phyloP scores from a whole-genome alignment of 2,797 vertebrate genomes.

The Eurystomus glaucurus region DNA sequence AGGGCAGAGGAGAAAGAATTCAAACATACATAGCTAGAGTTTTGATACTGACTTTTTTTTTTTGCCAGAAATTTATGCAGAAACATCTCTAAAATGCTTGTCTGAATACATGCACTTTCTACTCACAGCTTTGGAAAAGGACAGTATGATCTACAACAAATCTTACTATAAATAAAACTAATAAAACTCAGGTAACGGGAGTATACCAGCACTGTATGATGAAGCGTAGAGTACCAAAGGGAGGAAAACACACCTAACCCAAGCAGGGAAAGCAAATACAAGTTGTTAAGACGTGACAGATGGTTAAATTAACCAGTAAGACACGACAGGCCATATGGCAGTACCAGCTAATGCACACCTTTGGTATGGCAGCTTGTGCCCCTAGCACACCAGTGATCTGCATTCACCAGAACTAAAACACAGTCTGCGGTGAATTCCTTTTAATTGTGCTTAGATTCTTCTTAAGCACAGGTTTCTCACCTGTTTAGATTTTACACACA shows the following conservation, averaged over 20 bases:
- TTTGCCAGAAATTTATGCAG: background rate
- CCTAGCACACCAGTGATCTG: background rate
- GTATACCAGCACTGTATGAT: background rate
- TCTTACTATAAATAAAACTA: background rate
- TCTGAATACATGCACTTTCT: background rate
- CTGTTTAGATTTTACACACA: background rate
- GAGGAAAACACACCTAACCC: background rate
- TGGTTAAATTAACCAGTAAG: constrained; percentile 66
- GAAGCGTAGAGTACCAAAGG: background rate
- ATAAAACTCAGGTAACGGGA: background rate
- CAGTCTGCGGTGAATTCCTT: background rate
- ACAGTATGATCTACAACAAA: background rate
- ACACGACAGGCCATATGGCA: constrained; percentile 57
- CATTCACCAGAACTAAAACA: background rate
- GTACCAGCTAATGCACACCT: constrained; percentile 48
- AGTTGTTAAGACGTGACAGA: constrained; percentile 52
- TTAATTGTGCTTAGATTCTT: background rate
- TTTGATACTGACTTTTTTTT: background rate
- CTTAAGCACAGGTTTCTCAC: background rate
- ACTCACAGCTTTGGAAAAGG: rapidly evolving
- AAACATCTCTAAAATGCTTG: background rate
- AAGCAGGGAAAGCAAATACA: background rate
- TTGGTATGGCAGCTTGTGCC: background rate
- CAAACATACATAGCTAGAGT: background rate
- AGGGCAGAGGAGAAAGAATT: background rate